Evolutionary conservation across 1,140 invertebrate species (phyloP).

Genomic region (Trichonephila clavipes): DNA sequence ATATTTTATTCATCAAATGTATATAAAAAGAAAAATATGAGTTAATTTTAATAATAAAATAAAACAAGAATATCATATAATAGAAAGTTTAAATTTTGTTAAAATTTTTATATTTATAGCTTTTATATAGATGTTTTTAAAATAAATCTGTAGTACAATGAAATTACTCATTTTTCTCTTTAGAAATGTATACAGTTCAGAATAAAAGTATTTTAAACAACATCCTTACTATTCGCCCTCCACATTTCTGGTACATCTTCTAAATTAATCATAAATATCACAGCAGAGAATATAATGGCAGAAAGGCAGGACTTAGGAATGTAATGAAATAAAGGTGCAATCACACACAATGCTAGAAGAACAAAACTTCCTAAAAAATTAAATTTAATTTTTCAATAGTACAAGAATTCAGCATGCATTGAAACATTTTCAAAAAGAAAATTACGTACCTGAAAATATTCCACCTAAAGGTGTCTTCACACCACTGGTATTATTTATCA

Average conservation of each 20-base stretch:
- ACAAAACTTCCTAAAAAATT: constrained; percentile 87
- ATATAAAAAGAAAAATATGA: too few relatives aligned
- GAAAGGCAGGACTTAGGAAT: constrained; percentile 92
- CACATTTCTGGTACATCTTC: constrained; percentile 92
- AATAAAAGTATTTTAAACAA: neutral
- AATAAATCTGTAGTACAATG: too few relatives aligned
- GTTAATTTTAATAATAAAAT: too few relatives aligned
- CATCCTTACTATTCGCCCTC: constrained; percentile 86
- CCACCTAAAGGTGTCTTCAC: constrained; percentile 94
- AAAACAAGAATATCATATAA: too few relatives aligned
- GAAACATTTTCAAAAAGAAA: neutral
- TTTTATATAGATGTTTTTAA: too few relatives aligned
- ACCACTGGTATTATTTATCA: constrained; percentile 95
- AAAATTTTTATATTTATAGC: neutral
- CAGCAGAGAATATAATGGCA: constrained; percentile 92
- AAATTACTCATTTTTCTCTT: neutral
- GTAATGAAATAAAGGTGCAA: constrained; percentile 93
- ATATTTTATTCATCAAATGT: too few relatives aligned
- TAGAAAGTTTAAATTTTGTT: neutral
- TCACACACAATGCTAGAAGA: constrained; percentile 88
- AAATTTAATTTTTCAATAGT: neutral
- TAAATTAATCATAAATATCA: constrained; percentile 95
- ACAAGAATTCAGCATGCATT: neutral
- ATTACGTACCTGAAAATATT: constrained; percentile 88
- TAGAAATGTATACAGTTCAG: neutral